Evolutionary conservation across 2,888 invertebrate genomes (phyloP), one percentile per base, ranked within the genome.

Genomic region (Drosophila robusta): DNA sequence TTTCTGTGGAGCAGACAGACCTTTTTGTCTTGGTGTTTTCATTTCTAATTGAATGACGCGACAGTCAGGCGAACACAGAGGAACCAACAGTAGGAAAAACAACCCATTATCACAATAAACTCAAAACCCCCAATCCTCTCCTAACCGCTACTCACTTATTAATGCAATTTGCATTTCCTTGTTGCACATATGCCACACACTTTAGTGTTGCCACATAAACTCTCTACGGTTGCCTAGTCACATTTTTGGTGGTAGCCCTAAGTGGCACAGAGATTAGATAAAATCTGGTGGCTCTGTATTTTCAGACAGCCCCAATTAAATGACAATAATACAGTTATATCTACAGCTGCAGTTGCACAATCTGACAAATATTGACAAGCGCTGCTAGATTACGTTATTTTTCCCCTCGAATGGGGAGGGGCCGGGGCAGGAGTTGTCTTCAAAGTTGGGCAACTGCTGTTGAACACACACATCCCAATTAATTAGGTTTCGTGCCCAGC

Each of bases 31-130:
- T 66, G 67, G 44, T 84, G 84, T 84, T 84, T 89, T 89, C 74
- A 65, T 84, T 83, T 87, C 87, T 84, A 84, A 84, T 84, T 84
- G 83, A 83, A 89, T 87, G 80, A 73, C 76, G 51, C 55, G 72
- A 65, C 61, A 71, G 47, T 45, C 49, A 26, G n/a, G 6, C 41
- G 32, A 71, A 60, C 32, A 51, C 29, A 49, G 52, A 34, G 60
- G 49, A 4, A 12, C 24, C 24, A 56, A 63, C 47, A 55, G 52
- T 14, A 50, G 49, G 18, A 9, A 24, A 3, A 26, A 14, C 22
- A 39, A 12, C 8, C 32, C 44, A 41, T n/a, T 32, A 32, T n/a
- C 18, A 3, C 14, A 29, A 29, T 29, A 9, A 29, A 29, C 29
- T 29, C 29, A 3, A 18, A 18, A 18, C 18, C 29, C 29, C 22